A percentile compares a stretch with the other conserved stretches of the same genome.
Evolutionary conservation across 1,140 invertebrate genomes (phyloP).

Genomic region (Drosophila subobscura): DNA sequence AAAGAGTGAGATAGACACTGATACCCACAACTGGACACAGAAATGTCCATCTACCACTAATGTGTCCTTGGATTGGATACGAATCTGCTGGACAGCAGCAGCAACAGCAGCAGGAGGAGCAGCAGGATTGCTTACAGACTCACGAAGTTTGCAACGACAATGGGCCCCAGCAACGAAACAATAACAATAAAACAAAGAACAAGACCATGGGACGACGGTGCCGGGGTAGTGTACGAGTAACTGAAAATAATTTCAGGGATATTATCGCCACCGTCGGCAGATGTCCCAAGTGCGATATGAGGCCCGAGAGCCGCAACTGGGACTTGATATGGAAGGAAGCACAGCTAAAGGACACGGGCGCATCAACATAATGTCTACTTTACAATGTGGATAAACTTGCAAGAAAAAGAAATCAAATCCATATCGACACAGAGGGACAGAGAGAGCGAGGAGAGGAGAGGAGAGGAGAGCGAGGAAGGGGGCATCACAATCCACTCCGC

Average conservation of each 20-base stretch:
- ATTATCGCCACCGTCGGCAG: slow-evolving; percentile 70
- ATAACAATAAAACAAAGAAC: slow-evolving; percentile 81
- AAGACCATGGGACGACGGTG: slow-evolving; percentile 11
- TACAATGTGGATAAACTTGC: slow-evolving; percentile 77
- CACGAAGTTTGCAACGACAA: slow-evolving; percentile 56
- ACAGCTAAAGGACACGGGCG: slow-evolving; percentile 25
- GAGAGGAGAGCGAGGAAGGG: neutral
- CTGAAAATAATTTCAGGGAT: slow-evolving; percentile 80
- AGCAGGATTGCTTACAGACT: slow-evolving; percentile 12
- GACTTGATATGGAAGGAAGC: slow-evolving; percentile 19
- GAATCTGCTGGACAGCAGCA: slow-evolving; percentile 2
- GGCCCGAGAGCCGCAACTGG: slow-evolving; percentile 20
- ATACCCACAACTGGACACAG: slow-evolving; percentile 37
- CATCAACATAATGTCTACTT: slow-evolving; percentile 82
- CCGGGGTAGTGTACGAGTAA: slow-evolving; percentile 46
- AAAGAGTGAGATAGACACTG: neutral
- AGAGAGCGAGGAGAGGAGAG: slow-evolving; percentile 11
- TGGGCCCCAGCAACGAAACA: slow-evolving; percentile 52
- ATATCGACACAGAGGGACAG: slow-evolving; percentile 45
- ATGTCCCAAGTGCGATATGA: slow-evolving; percentile 77
- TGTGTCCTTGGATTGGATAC: slow-evolving; percentile 56
- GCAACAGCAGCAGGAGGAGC: neutral
- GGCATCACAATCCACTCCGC: slow-evolving; percentile 3
- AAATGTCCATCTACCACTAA: slow-evolving; percentile 77
- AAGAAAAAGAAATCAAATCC: slow-evolving; percentile 76